A percentile compares a stretch with the other conserved stretches of the same genome.
Evolutionary conservation across 2,888 invertebrate genomes (phyloP).

Genomic region (Heteromyza rotundicornis): DNA sequence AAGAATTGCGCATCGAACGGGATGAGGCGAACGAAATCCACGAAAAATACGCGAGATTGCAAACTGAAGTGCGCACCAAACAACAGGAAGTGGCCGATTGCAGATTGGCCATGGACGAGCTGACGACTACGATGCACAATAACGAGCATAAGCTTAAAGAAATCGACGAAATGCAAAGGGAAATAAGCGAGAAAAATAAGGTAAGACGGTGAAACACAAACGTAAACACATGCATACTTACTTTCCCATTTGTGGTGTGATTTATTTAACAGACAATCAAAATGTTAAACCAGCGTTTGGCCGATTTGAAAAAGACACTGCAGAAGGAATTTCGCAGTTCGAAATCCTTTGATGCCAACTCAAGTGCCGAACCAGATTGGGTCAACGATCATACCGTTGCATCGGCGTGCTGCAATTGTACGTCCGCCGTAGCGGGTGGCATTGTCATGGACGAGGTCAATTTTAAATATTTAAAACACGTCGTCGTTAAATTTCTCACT

Average conservation of each 20-base stretch:
- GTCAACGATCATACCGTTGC: background rate
- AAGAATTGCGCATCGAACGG: slow-evolving; percentile 76
- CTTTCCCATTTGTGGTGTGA: slow-evolving; percentile 9
- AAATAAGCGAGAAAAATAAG: slow-evolving; percentile 71
- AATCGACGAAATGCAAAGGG: slow-evolving; percentile 62
- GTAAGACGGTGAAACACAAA: slow-evolving; percentile 46
- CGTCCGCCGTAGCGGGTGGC: slow-evolving; percentile 31
- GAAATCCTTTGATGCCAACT: background rate
- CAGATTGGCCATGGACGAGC: slow-evolving; percentile 41
- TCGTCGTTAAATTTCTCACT: slow-evolving; percentile 90
- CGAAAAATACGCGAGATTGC: slow-evolving; percentile 64
- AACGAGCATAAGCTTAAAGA: slow-evolving; percentile 45
- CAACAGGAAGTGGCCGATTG: slow-evolving; percentile 64
- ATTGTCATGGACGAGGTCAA: slow-evolving; percentile 72
- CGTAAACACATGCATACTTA: too few species aligned
- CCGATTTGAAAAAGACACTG: slow-evolving; percentile 89
- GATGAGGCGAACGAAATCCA: slow-evolving; percentile 66
- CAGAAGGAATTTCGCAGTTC: slow-evolving; percentile 75
- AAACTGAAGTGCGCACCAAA: slow-evolving; percentile 53
- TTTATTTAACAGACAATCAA: slow-evolving; percentile 75
- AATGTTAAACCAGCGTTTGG: slow-evolving; percentile 83
- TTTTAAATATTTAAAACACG: slow-evolving; percentile 89
- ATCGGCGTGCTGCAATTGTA: background rate
- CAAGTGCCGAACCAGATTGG: slow-evolving; percentile 11
- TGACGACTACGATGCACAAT: slow-evolving; percentile 41